Base-by-base conservation (phyloP, 2,888 invertebrate genomes). In the Anticlea derivata region DNA sequence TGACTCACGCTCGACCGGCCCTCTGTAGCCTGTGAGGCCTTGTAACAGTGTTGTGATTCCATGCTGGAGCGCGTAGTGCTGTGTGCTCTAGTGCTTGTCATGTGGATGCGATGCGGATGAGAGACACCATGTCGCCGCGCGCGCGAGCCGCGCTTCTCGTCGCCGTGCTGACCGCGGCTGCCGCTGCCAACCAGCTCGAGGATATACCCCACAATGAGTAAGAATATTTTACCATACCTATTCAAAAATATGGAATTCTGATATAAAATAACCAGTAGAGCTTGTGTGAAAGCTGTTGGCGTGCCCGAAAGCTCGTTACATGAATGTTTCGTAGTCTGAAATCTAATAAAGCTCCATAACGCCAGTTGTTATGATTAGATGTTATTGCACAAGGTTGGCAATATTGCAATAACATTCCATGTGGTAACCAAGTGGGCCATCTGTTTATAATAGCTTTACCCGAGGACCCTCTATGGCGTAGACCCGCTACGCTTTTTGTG, bases 121-220 rank as follows among this genome's bases (percentile, higher is more conserved):
- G 74, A 65, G 65, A 62, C 75, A 79, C 75, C 73, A 83, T 83
- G 86, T 72, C 76, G 64, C 75, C 75, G 70, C 75, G 73, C 63
- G 65, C 66, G 69, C 79, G 78, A 70, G 70, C 80, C 66, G 75
- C 78, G 68, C 75, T 84, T 67, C 74, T 85, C 60, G 58, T 82
- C 68, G 73, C 79, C 62, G 66, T 84, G 62, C 76, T 87, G 63
- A 78, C 78, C 59, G 78, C 78, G 44, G 72, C 74, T 57, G 81
- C 81, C 64, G 71, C 92, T 66, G 92, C 93, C 70, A 96, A 96
- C 88, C 96, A 96, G 86, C 95, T 96, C 75, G 96, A 96, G 92
- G 96, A 96, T 83, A 96, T 96, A 78, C 96, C 96, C 54, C 96
- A 96, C 85, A 95, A 96, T 89, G 96, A 96, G 96, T 96, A 92